phyloP scores from a whole-genome alignment of 2,797 vertebrate species.

The Tapirus indicus region DNA sequence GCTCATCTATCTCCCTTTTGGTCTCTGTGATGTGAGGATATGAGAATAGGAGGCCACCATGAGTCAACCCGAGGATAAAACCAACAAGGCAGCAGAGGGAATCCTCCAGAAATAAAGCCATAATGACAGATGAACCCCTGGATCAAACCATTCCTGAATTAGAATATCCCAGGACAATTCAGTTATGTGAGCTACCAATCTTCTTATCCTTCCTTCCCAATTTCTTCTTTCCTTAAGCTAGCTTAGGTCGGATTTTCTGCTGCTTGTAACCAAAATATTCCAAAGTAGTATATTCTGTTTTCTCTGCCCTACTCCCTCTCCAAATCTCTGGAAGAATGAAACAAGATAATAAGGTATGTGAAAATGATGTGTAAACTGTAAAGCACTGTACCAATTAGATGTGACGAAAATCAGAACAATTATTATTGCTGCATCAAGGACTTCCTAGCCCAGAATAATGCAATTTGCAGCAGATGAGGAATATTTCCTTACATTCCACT shows the following conservation, averaged over 20 bases:
- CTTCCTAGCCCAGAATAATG: neutral
- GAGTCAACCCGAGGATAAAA: neutral
- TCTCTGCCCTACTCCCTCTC: neutral
- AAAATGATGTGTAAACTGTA: neutral
- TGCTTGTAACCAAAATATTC: neutral
- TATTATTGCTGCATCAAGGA: neutral
- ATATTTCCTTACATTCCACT: constrained; percentile 64
- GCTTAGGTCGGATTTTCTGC: neutral
- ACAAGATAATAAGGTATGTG: neutral
- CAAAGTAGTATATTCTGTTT: neutral
- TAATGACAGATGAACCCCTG: neutral
- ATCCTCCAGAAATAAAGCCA: neutral
- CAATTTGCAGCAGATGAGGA: neutral
- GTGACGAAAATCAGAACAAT: constrained; percentile 20
- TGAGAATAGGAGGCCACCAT: neutral
- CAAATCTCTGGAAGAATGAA: neutral
- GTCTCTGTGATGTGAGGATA: neutral
- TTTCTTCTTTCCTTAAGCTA: neutral
- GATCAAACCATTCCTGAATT: constrained; percentile 30
- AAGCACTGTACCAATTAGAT: neutral
- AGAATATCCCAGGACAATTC: neutral
- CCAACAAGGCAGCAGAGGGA: neutral
- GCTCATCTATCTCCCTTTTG: neutral
- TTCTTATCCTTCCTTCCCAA: neutral
- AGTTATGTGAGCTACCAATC: neutral